Evolutionary conservation across 2,113 vertebrate genomes (phyloP).

Genomic region (Callorhinus ursinus): DNA sequence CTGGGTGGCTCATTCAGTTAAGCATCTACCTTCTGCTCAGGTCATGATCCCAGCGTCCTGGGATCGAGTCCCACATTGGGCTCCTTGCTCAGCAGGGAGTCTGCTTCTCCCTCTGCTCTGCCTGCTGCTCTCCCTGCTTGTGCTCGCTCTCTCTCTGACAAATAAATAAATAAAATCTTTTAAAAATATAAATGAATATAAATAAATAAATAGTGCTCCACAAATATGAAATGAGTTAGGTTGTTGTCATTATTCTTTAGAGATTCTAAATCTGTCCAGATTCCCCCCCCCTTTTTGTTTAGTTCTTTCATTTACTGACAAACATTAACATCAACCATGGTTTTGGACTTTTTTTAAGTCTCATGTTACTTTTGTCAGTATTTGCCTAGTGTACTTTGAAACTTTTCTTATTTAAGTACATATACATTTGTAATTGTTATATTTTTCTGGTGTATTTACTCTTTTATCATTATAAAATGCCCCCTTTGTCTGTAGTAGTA

Average conservation of each 20-base stretch:
- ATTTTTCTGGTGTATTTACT: background rate
- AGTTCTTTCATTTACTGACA: background rate
- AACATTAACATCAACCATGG: background rate
- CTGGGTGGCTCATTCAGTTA: too few species aligned
- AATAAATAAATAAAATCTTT: too few species aligned
- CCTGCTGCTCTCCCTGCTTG: too few species aligned
- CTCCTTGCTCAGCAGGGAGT: too few species aligned
- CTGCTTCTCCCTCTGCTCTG: too few species aligned
- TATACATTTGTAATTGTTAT: background rate
- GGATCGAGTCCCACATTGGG: too few species aligned
- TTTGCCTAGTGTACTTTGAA: constrained; percentile 21
- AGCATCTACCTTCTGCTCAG: too few species aligned
- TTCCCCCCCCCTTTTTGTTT: background rate
- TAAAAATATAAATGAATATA: too few species aligned
- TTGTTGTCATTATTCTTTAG: background rate
- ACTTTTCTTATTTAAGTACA: background rate
- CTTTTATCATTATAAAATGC: background rate
- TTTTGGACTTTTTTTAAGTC: background rate
- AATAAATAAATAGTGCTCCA: background rate
- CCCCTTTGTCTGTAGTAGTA: background rate
- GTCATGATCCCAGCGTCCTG: too few species aligned
- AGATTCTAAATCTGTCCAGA: background rate
- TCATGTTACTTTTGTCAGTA: background rate
- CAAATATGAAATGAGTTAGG: background rate
- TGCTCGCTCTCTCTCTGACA: too few species aligned